Conservation (phyloP, 2,797 vertebrate species). For the Karalla daura region DNA sequence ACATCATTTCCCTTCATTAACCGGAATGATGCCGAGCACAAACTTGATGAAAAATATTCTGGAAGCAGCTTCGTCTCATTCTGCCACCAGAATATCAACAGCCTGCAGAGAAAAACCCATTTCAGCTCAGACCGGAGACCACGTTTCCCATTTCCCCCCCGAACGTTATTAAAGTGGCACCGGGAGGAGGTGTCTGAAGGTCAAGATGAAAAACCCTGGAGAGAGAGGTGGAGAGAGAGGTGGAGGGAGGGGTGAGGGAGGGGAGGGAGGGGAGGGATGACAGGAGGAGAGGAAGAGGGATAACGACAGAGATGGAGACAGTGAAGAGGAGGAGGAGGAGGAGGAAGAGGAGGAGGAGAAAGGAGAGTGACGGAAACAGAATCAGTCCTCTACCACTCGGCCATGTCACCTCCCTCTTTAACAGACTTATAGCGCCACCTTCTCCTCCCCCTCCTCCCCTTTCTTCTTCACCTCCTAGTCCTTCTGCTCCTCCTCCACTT, state of each 20-base stretch:
- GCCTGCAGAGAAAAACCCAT: conserved; percentile 66
- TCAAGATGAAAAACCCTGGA: conserved; percentile 71
- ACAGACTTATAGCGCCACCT: conserved; percentile 69
- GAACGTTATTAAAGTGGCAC: conserved; percentile 75
- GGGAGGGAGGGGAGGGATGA: conserved; percentile 36
- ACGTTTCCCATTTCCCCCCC: conserved; percentile 71
- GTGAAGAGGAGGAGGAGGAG: conserved; percentile 17
- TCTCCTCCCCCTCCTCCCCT: conserved; percentile 32
- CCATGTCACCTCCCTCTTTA: conserved; percentile 70
- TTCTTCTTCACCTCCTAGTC: conserved; percentile 34
- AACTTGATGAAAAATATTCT: conserved; percentile 63
- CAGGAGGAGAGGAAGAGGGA: conserved; percentile 43
- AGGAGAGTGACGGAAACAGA: conserved; percentile 32
- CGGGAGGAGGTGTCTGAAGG: conserved; percentile 76
- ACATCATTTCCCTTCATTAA: conserved; percentile 72
- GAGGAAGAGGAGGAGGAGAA: conserved; percentile 7
- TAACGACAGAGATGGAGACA: conserved; percentile 40
- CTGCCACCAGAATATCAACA: conserved; percentile 72
- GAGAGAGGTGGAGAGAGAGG: conserved; percentile 40
- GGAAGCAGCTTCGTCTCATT: conserved; percentile 51
- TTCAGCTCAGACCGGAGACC: conserved; percentile 74
- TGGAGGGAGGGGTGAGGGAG: conserved; percentile 31
- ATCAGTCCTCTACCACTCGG: conserved; percentile 57
- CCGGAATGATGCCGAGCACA: conserved; percentile 48
- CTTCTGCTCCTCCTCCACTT: too few relatives aligned